These are phyloP conservation scores for Lydus trimaculatus DNA, from an alignment of 2,888 invertebrate genomes.

Conservation along the genomic window DNA sequence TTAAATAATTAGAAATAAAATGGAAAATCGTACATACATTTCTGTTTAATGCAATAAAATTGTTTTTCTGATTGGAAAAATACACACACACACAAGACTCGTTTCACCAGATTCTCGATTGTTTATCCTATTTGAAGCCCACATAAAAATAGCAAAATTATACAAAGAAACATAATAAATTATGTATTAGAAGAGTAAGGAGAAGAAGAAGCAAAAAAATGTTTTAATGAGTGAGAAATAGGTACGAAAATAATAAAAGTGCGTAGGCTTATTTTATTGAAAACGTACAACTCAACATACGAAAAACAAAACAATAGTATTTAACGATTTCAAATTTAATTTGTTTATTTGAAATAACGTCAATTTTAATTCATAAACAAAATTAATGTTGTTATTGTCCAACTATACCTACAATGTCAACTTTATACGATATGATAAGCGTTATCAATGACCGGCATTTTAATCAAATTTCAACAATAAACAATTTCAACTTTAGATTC, in stretches of 20 bases:
- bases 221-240: constrained; percentile 4
- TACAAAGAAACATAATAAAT: neutral
- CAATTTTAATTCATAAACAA: neutral
- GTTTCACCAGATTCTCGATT: neutral
- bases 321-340: neutral
- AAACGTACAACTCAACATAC: constrained; percentile 14
- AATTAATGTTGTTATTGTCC: neutral
- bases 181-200: neutral
- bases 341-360: neutral
- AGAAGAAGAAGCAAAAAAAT: too few relatives aligned
- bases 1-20: neutral
- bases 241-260: constrained; percentile 2
- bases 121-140: neutral
- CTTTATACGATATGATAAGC: neutral
- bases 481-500: neutral
- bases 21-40: neutral
- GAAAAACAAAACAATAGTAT: constrained; percentile 14
- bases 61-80: too few relatives aligned
- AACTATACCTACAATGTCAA: neutral
- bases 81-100: neutral
- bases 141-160: neutral
- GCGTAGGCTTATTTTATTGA: constrained; percentile 8
- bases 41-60: neutral
- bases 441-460: neutral
- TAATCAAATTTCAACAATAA: neutral